A percentile compares a stretch with the other conserved stretches of the same genome.
Conservation (phyloP, 1,140 invertebrate genomes). For the Caerostris darwini region DNA sequence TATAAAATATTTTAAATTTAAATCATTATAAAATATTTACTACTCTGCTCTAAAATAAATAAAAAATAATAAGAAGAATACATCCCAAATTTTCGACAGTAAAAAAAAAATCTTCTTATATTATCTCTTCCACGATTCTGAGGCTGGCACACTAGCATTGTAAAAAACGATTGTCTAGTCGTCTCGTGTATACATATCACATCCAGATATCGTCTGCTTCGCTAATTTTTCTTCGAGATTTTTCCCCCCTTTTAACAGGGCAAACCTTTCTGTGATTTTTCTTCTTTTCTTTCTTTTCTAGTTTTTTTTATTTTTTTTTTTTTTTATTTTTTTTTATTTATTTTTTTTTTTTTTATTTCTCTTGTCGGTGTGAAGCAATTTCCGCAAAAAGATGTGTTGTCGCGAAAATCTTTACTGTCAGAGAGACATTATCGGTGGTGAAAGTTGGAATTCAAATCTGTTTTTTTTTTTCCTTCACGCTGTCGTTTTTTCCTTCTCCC, state of each 20-base stretch:
- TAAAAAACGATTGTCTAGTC: conserved; percentile 46
- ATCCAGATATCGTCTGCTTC: conserved; percentile 59
- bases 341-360: conserved; percentile 9
- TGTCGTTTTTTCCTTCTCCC: neutral
- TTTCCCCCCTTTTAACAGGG: neutral
- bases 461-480: neutral
- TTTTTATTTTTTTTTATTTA: conserved; percentile 31
- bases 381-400: conserved; percentile 63
- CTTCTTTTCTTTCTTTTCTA: neutral
- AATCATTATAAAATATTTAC: too few relatives aligned
- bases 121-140: conserved; percentile 11
- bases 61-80: too few relatives aligned
- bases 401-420: conserved; percentile 71
- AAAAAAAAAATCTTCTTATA: too few relatives aligned
- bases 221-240: neutral
- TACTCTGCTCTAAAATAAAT: too few relatives aligned
- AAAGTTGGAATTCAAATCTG: conserved; percentile 69
- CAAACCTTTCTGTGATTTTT: conserved; percentile 45
- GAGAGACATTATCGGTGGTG: conserved; percentile 67
- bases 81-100: too few relatives aligned
- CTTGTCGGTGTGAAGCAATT: conserved; percentile 60
- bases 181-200: conserved; percentile 62
- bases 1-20: too few relatives aligned
- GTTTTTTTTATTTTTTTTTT: neutral
- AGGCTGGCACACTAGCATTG: neutral